Base-by-base conservation (phyloP, 2,888 invertebrate genomes). In the Eurytoma adleriae region DNA sequence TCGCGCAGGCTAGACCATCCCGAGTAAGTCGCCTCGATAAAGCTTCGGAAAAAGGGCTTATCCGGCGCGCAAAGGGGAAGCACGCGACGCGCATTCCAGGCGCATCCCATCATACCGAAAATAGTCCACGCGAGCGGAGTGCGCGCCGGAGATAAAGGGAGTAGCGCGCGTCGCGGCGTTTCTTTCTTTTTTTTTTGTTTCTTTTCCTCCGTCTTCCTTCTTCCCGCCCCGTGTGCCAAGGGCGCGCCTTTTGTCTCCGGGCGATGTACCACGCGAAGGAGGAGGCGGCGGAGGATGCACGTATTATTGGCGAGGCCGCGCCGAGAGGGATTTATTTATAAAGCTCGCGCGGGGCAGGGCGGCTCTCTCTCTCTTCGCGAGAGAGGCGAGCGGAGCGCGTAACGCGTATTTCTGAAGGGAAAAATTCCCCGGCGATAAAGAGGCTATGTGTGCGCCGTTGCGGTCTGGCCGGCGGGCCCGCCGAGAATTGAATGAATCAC, bases 311-410 rank as follows among this genome's bases (percentile, higher is more conserved):
- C 40, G 14, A 50, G 40, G 40, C 40, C 1, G 40, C 40, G 40
- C 18, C 27, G 24, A 50, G n/a, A 56, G 7, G 67, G 16, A 62
- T 77, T 80, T 80, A 80, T 80, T 80, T 80, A 80, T 80, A 80
- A 80, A 69, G 64, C 12, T 66, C 48, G 7, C 40, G 10, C 40
- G 40, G 10, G 10, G 40, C 40, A 40, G 40, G 40, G 40, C 40
- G 10, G 40, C 40, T 10, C 40, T 40, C 40, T 40, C 40, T 40
- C 40, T 40, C 40, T 40, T 10, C 10, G 50, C 18, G 40, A 54
- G 27, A 12, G 54, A 14, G 18, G 56, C 27, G 30, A 30, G 62
- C 10, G 12, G 18, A 57, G 54, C 16, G 40, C 16, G 54, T 48
- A 54, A 30, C 5, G 48, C 48, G 20, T 70, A 70, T 70, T 62